Evolutionary conservation across 1,140 invertebrate species (phyloP), one percentile per base, ranked within the genome.

Genomic region (Zaprionus taronus): DNA sequence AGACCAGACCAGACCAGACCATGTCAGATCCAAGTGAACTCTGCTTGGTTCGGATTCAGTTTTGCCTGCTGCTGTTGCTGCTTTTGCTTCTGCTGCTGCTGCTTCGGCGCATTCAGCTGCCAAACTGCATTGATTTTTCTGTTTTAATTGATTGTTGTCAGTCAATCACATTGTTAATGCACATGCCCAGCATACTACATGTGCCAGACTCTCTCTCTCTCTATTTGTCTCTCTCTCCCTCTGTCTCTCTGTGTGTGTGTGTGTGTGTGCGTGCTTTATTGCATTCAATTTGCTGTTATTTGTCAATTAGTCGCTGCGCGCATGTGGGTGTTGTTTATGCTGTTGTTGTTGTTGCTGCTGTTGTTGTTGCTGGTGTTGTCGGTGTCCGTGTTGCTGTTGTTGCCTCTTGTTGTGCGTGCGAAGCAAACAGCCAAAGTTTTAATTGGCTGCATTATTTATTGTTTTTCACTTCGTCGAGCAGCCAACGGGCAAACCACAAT

Each of bases 401-500:
- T 63, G 60, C 44, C 65, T 34, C 41, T 72, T 61, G 70, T 56
- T 67, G 61, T 79, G 77, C 36, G 69, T 77, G 58, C 61, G 73
- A 65, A 66, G 55, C 80, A 89, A 87, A 87, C 84, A 83, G 78
- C 78, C 84, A 87, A 87, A 87, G 68, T 87, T 89, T 87, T 87
- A 87, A 87, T 87, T 89, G 84, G 84, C 84, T 87, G 84, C 84
- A 87, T 87, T 87, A 87, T 87, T 89, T 89, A 87, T 87, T 87
- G 84, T 87, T 89, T 87, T 87, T 84, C 84, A 87, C 83, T 87
- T 80, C 67, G 75, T 63, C 71, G 83, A 83, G 76, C 80, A 80
- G 70, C 83, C 80, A 86, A 67, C 73, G 77, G 77, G 77, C 73
- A 62, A 68, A 77, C 68, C 67, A 53, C 73, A 76, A 24, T 20